Evolutionary conservation across 2,113 vertebrate species (phyloP).

Genomic region (Ceratotherium simum): DNA sequence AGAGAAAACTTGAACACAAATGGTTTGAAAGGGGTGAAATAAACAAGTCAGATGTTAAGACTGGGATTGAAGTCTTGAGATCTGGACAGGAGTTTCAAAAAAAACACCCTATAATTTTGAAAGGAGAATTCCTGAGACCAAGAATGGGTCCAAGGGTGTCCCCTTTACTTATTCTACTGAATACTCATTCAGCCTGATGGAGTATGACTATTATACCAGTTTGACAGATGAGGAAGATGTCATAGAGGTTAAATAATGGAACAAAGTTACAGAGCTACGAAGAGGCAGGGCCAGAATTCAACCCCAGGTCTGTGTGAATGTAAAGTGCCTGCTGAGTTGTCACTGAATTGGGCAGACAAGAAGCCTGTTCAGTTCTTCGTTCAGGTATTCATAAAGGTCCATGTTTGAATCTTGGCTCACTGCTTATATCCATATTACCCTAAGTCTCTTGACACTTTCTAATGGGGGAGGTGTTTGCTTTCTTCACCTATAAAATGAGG

Average conservation of each 20-base stretch:
- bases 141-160: neutral
- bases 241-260: neutral
- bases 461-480: neutral
- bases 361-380: neutral
- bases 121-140: neutral
- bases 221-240: neutral
- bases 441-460: neutral
- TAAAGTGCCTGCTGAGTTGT: neutral
- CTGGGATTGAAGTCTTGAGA: neutral
- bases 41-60: neutral
- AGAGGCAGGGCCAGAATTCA: neutral
- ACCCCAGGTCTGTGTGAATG: neutral
- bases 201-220: neutral
- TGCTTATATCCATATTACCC: too few species aligned
- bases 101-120: neutral
- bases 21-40: neutral
- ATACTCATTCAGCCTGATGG: neutral
- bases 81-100: neutral
- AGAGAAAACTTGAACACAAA: conserved; percentile 18
- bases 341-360: neutral
- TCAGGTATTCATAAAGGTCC: neutral
- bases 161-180: neutral
- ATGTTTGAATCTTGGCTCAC: neutral
- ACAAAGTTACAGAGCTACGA: neutral
- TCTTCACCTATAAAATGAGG: neutral